Evolutionary conservation across 2,888 invertebrate genomes (phyloP).

Genomic region (Blastobasis lacticolella): DNA sequence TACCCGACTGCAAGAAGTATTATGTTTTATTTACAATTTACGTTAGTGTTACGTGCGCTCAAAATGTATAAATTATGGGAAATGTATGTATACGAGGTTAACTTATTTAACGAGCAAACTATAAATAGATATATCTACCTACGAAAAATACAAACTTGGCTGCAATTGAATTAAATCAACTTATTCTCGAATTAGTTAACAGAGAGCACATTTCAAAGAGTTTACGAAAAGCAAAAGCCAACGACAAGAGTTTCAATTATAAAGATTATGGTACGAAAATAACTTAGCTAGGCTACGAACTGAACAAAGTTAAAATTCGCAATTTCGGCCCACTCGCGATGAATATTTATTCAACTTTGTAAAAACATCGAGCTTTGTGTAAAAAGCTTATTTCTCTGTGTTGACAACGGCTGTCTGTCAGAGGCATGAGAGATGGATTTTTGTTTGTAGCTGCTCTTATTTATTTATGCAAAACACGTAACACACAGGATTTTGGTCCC

Average conservation of each 20-base stretch:
- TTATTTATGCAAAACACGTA: too few species aligned
- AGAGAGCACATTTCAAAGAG: background rate
- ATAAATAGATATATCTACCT: too few species aligned
- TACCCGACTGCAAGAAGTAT: too few species aligned
- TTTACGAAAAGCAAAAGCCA: background rate
- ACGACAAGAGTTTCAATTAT: background rate
- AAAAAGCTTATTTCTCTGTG: slow-evolving; percentile 4
- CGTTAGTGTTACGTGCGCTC: too few species aligned
- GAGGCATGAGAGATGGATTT: background rate
- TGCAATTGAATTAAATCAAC: too few species aligned
- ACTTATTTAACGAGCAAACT: too few species aligned
- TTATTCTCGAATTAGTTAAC: too few species aligned
- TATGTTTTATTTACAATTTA: too few species aligned
- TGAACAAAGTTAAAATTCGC: background rate
- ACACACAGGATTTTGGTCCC: too few species aligned
- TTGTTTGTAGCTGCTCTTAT: background rate
- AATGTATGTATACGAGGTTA: too few species aligned
- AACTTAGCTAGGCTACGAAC: background rate
- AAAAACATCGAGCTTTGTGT: background rate
- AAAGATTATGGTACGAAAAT: background rate
- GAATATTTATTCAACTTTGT: background rate
- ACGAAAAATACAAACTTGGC: too few species aligned
- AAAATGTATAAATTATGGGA: too few species aligned
- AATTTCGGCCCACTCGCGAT: background rate
- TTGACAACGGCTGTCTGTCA: slow-evolving; percentile 3